A percentile compares a stretch with the other conserved stretches of the same genome.
phyloP scores from a whole-genome alignment of 2,888 invertebrate genomes.

The Sclerodermus sp. region DNA sequence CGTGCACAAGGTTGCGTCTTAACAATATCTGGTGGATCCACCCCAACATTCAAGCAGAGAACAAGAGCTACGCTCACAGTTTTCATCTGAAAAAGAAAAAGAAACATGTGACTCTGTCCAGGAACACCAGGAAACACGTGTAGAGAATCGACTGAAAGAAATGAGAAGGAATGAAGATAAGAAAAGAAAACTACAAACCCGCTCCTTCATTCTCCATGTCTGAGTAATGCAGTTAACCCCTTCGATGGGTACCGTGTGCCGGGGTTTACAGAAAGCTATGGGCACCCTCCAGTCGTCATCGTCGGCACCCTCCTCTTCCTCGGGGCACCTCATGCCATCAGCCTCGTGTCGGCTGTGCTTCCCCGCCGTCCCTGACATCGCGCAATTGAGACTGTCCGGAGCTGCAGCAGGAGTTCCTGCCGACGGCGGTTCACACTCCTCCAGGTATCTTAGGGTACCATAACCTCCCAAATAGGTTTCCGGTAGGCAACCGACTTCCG shows the following conservation, averaged over 20 bases:
- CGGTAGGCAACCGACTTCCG: too few species aligned
- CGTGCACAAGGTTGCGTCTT: constrained; percentile 97
- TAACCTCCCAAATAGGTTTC: too few species aligned
- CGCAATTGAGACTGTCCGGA: too few species aligned
- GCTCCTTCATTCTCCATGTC: constrained; percentile 91
- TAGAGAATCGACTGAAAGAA: constrained; percentile 3
- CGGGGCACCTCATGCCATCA: too few species aligned
- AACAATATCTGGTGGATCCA: constrained; percentile 97
- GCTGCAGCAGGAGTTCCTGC: too few species aligned
- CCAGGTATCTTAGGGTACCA: too few species aligned
- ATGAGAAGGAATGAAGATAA: too few species aligned
- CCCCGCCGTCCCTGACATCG: too few species aligned
- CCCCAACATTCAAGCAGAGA: constrained; percentile 97
- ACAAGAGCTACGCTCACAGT: constrained; percentile 98
- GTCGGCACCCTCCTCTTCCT: too few species aligned
- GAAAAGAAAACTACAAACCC: constrained; percentile 62
- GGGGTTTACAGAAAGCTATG: constrained; percentile 71
- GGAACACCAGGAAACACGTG: not conserved
- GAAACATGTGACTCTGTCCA: not conserved
- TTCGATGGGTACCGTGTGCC: constrained; percentile 75
- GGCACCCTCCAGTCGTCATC: constrained; percentile 71
- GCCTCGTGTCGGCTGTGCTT: too few species aligned
- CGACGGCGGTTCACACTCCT: too few species aligned
- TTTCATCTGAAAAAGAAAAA: constrained; percentile 77
- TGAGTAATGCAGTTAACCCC: constrained; percentile 70